Base-by-base conservation (phyloP, 2,797 vertebrate species). In the Prionace glauca region DNA sequence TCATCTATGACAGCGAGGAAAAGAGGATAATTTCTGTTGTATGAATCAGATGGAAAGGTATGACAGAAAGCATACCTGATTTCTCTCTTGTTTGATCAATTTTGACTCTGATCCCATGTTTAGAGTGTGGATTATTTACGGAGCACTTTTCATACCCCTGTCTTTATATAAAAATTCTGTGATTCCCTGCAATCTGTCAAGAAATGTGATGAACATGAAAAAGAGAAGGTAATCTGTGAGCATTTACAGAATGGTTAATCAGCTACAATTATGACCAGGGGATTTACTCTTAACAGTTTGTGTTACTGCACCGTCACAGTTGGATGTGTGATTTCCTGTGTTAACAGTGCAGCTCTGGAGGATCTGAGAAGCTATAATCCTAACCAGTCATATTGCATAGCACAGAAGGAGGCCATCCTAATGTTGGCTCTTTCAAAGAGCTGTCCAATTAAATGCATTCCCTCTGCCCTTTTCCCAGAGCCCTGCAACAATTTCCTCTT, bases 71-170 rank as follows among this genome's bases (percentile, higher is more conserved):
- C 88, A 62, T 18, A 65, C 32, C 56, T 65, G 29, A 91, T 65
- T 91, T 91, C 67, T 69, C 56, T n/a, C 88, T 62, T 62, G 60
- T 91, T 91, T 91, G 88, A 84, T 62, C 29, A 62, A 65, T 91
- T 62, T 29, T 60, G 36, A 12, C 56, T 62, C 88, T 91, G 60
- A 91, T 91, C 88, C 88, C 3, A 4, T 91, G 56, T 62, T 62
- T 91, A n/a, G 56, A 32, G 2, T 60, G 29, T 62, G 60, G 88
- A 12, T 91, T 84, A 18, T 45, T 84, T 1, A 9, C 5, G 36
- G 79, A 84, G 18, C 36, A 84, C 22, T 45, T 84, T 45, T 36
- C 16, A 77, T 84, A 22, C 81, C 24, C 36, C 41, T 84, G 41
- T 84, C 3, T 84, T 84, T 9, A 10, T 24, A 45, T 2, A 84